phyloP scores from a whole-genome alignment of 2,888 invertebrate species.

The Drosophila subquinaria region DNA sequence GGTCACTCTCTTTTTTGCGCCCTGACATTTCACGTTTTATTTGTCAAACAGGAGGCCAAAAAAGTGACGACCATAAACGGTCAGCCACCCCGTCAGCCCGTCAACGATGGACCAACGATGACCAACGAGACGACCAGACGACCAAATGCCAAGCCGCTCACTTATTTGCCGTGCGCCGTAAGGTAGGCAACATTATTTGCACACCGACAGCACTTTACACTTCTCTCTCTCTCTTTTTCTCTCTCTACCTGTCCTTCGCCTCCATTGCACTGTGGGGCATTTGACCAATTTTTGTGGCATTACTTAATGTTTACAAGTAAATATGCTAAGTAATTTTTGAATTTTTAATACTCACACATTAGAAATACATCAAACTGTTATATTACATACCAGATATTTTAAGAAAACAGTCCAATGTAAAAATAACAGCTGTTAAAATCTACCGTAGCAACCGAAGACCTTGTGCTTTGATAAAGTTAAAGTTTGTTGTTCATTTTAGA shows the following conservation, averaged over 20 bases:
- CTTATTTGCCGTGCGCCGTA: constrained; percentile 57
- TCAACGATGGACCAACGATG: constrained; percentile 34
- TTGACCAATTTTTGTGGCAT: no score
- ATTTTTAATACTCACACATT: no score
- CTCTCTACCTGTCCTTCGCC: neutral
- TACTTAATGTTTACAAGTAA: no score
- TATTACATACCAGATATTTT: no score
- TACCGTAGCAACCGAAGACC: no score
- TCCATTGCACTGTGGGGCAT: neutral
- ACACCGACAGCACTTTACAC: constrained; percentile 9
- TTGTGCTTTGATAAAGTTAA: no score
- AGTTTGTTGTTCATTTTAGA: no score
- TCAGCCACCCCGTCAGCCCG: constrained; percentile 36
- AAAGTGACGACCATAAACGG: constrained; percentile 77
- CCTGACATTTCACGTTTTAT: constrained; percentile 78
- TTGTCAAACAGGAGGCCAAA: constrained; percentile 73
- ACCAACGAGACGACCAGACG: constrained; percentile 9
- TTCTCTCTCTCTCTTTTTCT: neutral
- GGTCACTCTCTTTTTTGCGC: constrained; percentile 72
- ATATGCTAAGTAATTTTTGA: no score
- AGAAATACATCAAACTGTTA: no score
- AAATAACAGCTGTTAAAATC: no score
- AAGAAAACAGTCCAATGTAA: no score
- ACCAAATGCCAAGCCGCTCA: constrained; percentile 37
- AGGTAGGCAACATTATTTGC: constrained; percentile 58